These are phyloP conservation scores for Enteromius argenteus DNA, from an alignment of 2,797 vertebrate species.

Conservation along the genomic window DNA sequence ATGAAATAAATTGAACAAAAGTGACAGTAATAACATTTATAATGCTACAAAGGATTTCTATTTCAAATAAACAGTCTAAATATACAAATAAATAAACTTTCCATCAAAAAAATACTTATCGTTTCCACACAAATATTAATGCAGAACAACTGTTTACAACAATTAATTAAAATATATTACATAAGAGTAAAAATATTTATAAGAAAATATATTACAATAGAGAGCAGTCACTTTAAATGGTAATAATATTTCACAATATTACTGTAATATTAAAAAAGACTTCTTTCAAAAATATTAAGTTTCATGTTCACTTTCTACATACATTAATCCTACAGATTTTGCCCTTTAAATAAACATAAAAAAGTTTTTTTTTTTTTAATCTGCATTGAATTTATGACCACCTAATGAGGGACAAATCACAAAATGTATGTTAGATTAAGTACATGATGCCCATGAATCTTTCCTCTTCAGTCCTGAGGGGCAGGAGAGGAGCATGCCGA, in stretches of 20 bases:
- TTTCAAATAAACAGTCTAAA: not conserved
- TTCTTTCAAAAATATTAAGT: not conserved
- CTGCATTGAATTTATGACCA: not conserved
- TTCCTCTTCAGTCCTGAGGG: not conserved
- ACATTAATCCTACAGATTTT: not conserved
- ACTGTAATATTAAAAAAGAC: not conserved
- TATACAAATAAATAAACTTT: not conserved
- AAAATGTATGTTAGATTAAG: not conserved
- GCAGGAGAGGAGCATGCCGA: not conserved
- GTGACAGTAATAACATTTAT: not conserved
- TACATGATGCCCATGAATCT: conserved; percentile 9
- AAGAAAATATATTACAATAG: not conserved
- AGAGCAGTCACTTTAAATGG: not conserved
- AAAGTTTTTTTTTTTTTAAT: not conserved
- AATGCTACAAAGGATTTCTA: not conserved
- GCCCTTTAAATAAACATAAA: not conserved
- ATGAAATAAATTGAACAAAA: not conserved
- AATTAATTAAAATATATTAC: too few species aligned
- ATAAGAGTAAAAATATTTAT: too few species aligned
- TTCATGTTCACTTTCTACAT: not conserved
- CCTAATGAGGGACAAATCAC: not conserved
- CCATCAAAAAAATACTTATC: not conserved
- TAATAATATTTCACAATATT: not conserved
- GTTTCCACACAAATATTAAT: not conserved
- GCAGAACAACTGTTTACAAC: not conserved